Evolutionary conservation across 2,888 invertebrate species (phyloP).

Genomic region (Smittia aterrima): DNA sequence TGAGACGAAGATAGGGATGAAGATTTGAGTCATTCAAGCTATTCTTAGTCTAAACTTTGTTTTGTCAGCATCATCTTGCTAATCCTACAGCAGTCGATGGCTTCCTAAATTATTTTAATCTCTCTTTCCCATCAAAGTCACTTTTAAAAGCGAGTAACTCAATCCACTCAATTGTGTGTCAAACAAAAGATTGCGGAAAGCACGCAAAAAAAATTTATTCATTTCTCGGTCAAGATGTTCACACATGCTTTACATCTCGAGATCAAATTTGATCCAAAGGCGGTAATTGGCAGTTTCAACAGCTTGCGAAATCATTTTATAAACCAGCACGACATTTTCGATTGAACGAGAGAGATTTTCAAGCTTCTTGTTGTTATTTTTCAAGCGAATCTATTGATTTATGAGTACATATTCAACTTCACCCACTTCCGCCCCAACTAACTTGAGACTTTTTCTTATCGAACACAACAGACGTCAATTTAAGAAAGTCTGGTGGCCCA

Average conservation of each 20-base stretch:
- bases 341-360: too few relatives aligned
- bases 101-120: not conserved
- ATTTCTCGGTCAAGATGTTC: not conserved
- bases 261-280: not conserved
- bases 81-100: too few relatives aligned
- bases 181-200: not conserved
- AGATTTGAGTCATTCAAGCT: too few relatives aligned
- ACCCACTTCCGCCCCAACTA: not conserved
- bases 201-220: not conserved
- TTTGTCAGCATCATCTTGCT: not conserved
- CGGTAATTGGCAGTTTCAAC: too few relatives aligned
- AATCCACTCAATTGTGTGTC: too few relatives aligned
- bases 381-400: not conserved
- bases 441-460: not conserved
- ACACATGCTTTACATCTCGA: not conserved
- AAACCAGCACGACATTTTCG: too few relatives aligned
- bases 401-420: not conserved
- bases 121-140: not conserved
- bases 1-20: too few relatives aligned
- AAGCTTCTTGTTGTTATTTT: not conserved
- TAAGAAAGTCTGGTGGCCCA: not conserved
- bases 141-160: too few relatives aligned
- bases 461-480: not conserved
- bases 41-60: not conserved
- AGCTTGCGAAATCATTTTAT: too few relatives aligned